phyloP scores from a whole-genome alignment of 1,140 invertebrate genomes.

The Lithobius niger region DNA sequence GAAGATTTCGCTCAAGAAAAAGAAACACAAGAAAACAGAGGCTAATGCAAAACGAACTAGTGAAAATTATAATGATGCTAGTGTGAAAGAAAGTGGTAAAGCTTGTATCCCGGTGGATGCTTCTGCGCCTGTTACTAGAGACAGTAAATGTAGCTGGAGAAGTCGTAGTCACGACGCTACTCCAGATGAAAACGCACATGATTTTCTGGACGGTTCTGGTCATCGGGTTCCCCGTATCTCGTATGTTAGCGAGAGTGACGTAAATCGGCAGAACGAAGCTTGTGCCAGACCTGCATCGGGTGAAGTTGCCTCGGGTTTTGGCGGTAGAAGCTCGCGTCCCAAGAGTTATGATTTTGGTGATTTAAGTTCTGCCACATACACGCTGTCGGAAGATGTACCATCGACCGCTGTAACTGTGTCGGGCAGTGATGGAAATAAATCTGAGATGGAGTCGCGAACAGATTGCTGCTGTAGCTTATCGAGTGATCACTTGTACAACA shows the following conservation, averaged over 20 bases:
- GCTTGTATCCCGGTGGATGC: too few species aligned
- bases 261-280: background rate
- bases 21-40: background rate
- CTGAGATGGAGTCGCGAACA: background rate
- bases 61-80: too few species aligned
- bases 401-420: background rate
- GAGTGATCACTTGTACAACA: background rate
- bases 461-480: background rate
- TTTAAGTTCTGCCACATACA: background rate
- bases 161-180: too few species aligned
- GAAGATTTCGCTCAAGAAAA: slow-evolving; percentile 5
- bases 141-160: too few species aligned
- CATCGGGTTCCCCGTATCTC: slow-evolving; percentile 3
- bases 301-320: background rate
- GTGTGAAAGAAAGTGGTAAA: too few species aligned
- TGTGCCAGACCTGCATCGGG: background rate
- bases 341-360: slow-evolving; percentile 6
- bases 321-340: background rate
- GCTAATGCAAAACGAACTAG: background rate
- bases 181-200: too few species aligned
- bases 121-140: too few species aligned
- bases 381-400: background rate
- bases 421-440: background rate
- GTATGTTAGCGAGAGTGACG: slow-evolving; percentile 7
- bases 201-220: too few species aligned